Conservation (phyloP, 2,888 invertebrate genomes). For the Campopleginae sp. region DNA sequence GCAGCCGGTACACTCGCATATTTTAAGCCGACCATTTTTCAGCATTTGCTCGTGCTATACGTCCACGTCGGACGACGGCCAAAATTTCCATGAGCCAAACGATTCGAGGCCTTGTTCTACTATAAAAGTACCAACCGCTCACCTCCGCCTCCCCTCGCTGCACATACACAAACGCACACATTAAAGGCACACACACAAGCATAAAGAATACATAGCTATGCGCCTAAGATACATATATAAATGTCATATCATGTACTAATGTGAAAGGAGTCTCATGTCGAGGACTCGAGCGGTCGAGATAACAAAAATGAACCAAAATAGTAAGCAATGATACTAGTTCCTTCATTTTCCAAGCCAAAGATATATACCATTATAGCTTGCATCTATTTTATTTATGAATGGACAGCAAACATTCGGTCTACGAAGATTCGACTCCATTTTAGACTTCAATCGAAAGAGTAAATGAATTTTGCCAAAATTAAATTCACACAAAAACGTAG, state of each 20-base stretch:
- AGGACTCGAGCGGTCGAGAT: slow-evolving; percentile 9
- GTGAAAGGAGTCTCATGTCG: slow-evolving; percentile 8
- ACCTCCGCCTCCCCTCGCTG: slow-evolving; percentile 4
- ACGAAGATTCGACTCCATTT: not conserved
- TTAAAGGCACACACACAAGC: too few relatives aligned
- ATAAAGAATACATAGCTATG: not conserved
- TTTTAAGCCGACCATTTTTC: slow-evolving; percentile 84
- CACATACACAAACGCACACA: not conserved
- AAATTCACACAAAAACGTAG: not conserved
- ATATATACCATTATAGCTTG: not conserved
- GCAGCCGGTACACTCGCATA: slow-evolving; percentile 82
- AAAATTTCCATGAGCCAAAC: slow-evolving; percentile 81
- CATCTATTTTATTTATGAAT: not conserved
- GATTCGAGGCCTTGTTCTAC: slow-evolving; percentile 68
- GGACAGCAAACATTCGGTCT: not conserved
- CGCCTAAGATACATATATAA: not conserved
- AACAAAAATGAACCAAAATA: slow-evolving; percentile 29
- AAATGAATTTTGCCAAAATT: not conserved
- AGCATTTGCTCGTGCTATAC: slow-evolving; percentile 81
- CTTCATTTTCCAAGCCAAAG: not conserved
- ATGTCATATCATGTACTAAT: slow-evolving; percentile 3
- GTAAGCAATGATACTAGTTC: slow-evolving; percentile 15
- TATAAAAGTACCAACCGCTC: slow-evolving; percentile 60
- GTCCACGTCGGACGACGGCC: slow-evolving; percentile 77
- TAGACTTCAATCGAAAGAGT: not conserved